Evolutionary conservation across 1,140 invertebrate species (phyloP), one percentile per base, ranked within the genome.

Genomic region (Habropoda laboriosa): DNA sequence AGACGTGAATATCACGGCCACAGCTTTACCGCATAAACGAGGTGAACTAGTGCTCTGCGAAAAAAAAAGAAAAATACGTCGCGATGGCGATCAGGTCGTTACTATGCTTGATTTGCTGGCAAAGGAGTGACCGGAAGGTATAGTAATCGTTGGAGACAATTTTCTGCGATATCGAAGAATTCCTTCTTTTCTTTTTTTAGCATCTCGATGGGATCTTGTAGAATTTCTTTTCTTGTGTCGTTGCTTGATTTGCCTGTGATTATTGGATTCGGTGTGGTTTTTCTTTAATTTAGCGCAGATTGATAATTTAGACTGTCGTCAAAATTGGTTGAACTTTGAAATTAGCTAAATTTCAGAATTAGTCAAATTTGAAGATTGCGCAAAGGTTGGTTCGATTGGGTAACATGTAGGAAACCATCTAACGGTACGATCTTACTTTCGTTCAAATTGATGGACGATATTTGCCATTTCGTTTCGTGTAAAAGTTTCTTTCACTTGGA

Each of bases 1-100:
- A 12, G 32, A 60, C 35, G 57, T 71, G 75, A 78, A 78, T 71
- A 78, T 78, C 75, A 78, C 55, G 75, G 67, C 60, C 75, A 60
- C 16, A 61, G 67, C 55, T 71, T 78, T 71, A 78, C 55, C 55
- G 55, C 35, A 57, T 30, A 61, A 71, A 78, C 75, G 75, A 78
- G 66, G 75, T 78, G 75, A 78, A 71, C 67, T 71, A 78, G 75
- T 78, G 35, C 12, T 35, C 18, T 27, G 61, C 35, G 55, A 68
- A 68, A 18, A 21, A 42, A 76, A 64, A 53, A 40, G 13, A 32
- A 57, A 76, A 57, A 77, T 21, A n/a, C 3, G 21, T 21, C 30
- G 13, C 32, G 42, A 68, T 57, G 64, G 30, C 53, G 42, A 77
- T 68, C 74, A 32, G 55, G 13, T 71, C 42, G 61, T 78, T 71